Conservation (phyloP, 2,113 vertebrate species). For the Anseranas semipalmata region DNA sequence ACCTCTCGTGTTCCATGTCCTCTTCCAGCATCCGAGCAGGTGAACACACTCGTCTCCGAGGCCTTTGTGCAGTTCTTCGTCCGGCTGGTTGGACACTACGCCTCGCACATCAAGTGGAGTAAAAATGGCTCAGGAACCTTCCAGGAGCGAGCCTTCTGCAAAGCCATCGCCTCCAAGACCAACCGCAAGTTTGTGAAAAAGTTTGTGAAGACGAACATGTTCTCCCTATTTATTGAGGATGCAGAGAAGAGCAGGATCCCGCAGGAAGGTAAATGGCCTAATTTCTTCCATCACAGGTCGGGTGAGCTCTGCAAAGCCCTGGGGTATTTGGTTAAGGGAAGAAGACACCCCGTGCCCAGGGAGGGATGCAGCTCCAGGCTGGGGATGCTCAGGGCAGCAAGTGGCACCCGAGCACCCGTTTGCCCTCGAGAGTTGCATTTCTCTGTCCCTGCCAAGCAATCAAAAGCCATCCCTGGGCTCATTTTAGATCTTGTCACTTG, state of each 20-base stretch:
- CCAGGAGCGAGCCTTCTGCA: slow-evolving; percentile 87
- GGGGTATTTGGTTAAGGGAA: neutral
- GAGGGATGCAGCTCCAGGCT: neutral
- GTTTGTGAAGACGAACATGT: slow-evolving; percentile 93
- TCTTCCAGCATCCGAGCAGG: slow-evolving; percentile 82
- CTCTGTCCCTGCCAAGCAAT: neutral
- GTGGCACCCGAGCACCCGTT: neutral
- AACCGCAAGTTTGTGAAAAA: slow-evolving; percentile 86
- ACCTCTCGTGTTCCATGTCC: neutral
- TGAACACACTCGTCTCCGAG: slow-evolving; percentile 87
- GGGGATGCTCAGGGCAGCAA: neutral
- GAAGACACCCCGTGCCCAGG: fast-evolving
- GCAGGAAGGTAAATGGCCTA: slow-evolving; percentile 80
- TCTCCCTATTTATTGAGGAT: slow-evolving; percentile 94
- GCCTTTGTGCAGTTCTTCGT: slow-evolving; percentile 92
- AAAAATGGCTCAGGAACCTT: slow-evolving; percentile 69
- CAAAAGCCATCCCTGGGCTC: neutral
- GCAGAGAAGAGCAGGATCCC: slow-evolving; percentile 84
- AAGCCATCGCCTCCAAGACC: slow-evolving; percentile 83
- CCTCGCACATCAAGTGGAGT: slow-evolving; percentile 75
- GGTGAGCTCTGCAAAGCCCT: neutral
- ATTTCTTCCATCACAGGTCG: fast-evolving
- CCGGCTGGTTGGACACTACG: slow-evolving; percentile 86
- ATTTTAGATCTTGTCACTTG: neutral
- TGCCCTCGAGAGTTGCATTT: neutral